These are phyloP conservation scores for Cochlearius cochlearius DNA, from an alignment of 2,113 vertebrate species.

Conservation along the genomic window DNA sequence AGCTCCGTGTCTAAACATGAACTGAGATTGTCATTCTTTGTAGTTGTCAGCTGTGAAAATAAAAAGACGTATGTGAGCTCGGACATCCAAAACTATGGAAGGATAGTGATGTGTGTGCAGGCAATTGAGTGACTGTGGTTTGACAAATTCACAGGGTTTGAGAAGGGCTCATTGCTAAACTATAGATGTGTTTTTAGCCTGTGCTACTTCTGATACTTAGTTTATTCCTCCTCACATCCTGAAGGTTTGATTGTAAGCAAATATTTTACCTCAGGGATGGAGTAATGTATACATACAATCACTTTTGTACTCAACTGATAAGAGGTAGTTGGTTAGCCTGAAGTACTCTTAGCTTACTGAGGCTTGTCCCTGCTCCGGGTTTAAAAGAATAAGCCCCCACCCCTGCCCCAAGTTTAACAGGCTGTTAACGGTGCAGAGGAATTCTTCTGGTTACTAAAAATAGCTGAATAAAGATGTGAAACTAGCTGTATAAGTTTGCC, in stretches of 20 bases:
- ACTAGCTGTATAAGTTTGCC: background rate
- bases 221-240: background rate
- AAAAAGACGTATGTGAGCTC: background rate
- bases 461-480: background rate
- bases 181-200: background rate
- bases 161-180: background rate
- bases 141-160: background rate
- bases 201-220: background rate
- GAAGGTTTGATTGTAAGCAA: background rate
- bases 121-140: background rate
- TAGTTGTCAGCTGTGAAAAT: background rate
- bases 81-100: background rate
- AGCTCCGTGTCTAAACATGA: background rate
- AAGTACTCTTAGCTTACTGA: background rate
- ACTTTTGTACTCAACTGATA: background rate
- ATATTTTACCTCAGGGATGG: background rate
- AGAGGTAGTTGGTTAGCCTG: background rate
- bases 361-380: background rate
- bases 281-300: background rate
- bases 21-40: background rate
- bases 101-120: background rate
- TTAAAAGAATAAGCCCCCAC: background rate
- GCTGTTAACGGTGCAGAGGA: background rate
- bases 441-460: background rate
- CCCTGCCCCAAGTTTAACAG: background rate